phyloP scores from a whole-genome alignment of 1,140 invertebrate species.

The Drosophila lini region DNA sequence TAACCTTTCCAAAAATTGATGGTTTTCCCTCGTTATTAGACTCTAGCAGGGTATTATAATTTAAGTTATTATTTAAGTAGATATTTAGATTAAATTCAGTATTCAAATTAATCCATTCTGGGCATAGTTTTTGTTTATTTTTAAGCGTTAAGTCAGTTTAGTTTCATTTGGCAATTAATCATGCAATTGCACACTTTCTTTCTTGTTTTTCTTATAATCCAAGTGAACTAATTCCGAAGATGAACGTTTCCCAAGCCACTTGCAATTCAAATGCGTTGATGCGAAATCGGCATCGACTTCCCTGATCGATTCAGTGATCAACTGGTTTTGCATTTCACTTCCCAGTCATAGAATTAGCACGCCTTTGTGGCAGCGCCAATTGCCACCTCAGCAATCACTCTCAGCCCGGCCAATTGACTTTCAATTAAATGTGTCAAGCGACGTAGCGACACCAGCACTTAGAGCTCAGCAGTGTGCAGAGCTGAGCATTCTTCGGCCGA shows the following conservation, averaged over 20 bases:
- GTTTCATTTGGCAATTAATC: too few relatives aligned
- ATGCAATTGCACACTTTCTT: too few relatives aligned
- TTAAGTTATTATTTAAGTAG: too few relatives aligned
- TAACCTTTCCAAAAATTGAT: too few relatives aligned
- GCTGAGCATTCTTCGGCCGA: not conserved
- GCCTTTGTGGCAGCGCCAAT: slow-evolving; percentile 43
- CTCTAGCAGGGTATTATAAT: too few relatives aligned
- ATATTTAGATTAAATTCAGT: too few relatives aligned
- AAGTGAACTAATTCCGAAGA: not conserved
- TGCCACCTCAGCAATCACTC: slow-evolving; percentile 53
- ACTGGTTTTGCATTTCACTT: slow-evolving; percentile 36
- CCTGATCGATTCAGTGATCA: slow-evolving; percentile 48
- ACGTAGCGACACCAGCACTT: slow-evolving; percentile 14
- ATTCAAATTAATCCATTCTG: too few relatives aligned
- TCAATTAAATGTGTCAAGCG: slow-evolving; percentile 76
- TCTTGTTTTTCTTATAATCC: not conserved
- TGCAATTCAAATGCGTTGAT: slow-evolving; percentile 25
- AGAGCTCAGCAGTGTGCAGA: not conserved
- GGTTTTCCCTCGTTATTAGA: too few relatives aligned
- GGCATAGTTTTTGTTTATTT: too few relatives aligned
- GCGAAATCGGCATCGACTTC: slow-evolving; percentile 23
- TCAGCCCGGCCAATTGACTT: slow-evolving; percentile 65
- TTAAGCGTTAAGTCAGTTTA: too few relatives aligned
- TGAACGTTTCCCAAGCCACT: not conserved
- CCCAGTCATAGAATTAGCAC: slow-evolving; percentile 29